Percentiles rank a stretch among this genome's conserved stretches.
These are phyloP conservation scores for Xestia rhomboidea DNA, from an alignment of 2,888 invertebrate species.

Conservation along the genomic window DNA sequence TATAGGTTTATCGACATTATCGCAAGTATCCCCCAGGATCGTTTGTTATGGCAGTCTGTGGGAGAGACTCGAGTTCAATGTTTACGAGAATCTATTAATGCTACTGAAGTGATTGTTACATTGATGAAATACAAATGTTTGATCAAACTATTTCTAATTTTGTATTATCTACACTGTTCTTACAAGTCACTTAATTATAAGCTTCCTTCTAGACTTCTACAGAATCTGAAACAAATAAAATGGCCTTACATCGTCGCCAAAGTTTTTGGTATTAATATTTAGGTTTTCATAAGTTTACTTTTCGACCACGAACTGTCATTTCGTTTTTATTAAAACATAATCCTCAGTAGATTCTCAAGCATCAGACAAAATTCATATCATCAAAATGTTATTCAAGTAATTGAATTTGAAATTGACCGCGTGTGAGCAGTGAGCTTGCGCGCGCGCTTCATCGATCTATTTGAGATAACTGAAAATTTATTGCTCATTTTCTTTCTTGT, in stretches of 20 bases:
- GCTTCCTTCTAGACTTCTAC: background rate
- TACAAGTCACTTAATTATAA: background rate
- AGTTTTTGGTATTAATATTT: background rate
- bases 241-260: background rate
- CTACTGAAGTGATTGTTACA: slow-evolving; percentile 1
- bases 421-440: slow-evolving; percentile 52
- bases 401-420: slow-evolving; percentile 61
- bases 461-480: slow-evolving; percentile 57
- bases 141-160: slow-evolving; percentile 11
- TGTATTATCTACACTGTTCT: background rate
- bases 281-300: background rate
- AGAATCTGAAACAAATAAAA: background rate
- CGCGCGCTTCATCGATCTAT: slow-evolving; percentile 43
- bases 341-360: background rate
- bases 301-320: background rate
- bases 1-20: slow-evolving; percentile 18
- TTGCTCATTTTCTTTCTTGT: slow-evolving; percentile 54
- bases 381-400: slow-evolving; percentile 41
- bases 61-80: slow-evolving; percentile 50
- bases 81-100: slow-evolving; percentile 39
- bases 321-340: background rate
- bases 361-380: slow-evolving; percentile 4
- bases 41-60: slow-evolving; percentile 33
- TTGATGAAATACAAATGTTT: slow-evolving; percentile 28
- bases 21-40: slow-evolving; percentile 31